These are phyloP conservation scores for Virgularia gustaviana DNA, from an alignment of 92 coral and sea anemone genomes.

Conservation along the genomic window DNA sequence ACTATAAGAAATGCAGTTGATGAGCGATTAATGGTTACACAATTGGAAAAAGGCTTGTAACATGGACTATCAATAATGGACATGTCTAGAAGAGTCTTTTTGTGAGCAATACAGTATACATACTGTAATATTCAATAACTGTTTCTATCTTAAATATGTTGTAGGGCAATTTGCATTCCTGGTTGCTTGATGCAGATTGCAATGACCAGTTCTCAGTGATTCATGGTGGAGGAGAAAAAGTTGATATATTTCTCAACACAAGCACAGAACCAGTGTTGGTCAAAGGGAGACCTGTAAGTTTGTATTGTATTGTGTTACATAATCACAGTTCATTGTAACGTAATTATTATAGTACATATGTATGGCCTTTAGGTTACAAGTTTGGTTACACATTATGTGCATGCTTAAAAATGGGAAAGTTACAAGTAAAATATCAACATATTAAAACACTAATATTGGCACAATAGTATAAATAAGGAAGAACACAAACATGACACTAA, in stretches of 20 bases:
- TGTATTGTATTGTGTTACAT: too few relatives aligned
- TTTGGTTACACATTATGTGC: too few relatives aligned
- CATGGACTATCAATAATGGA: background rate
- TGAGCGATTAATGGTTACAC: background rate
- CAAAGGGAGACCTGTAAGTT: conserved; percentile 85
- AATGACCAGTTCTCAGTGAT: conserved; percentile 96
- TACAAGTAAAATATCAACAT: too few relatives aligned
- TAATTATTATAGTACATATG: too few relatives aligned
- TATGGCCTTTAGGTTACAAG: too few relatives aligned
- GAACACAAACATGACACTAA: too few relatives aligned
- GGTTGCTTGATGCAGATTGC: conserved; percentile 92
- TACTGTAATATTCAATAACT: background rate
- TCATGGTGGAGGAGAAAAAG: conserved; percentile 89
- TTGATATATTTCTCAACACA: conserved; percentile 77
- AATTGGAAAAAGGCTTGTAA: background rate
- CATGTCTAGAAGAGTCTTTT: too few relatives aligned
- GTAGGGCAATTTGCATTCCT: conserved; percentile 77
- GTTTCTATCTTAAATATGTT: background rate
- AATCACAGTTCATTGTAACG: too few relatives aligned
- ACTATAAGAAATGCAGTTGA: background rate
- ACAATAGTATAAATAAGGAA: too few relatives aligned
- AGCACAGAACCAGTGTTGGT: conserved; percentile 75
- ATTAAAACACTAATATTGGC: too few relatives aligned
- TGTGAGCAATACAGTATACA: too few relatives aligned
- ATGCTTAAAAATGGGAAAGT: too few relatives aligned